A percentile compares a stretch with the other conserved stretches of the same genome.
phyloP scores from a whole-genome alignment of 2,113 vertebrate species.

The Prunella fulvescens region DNA sequence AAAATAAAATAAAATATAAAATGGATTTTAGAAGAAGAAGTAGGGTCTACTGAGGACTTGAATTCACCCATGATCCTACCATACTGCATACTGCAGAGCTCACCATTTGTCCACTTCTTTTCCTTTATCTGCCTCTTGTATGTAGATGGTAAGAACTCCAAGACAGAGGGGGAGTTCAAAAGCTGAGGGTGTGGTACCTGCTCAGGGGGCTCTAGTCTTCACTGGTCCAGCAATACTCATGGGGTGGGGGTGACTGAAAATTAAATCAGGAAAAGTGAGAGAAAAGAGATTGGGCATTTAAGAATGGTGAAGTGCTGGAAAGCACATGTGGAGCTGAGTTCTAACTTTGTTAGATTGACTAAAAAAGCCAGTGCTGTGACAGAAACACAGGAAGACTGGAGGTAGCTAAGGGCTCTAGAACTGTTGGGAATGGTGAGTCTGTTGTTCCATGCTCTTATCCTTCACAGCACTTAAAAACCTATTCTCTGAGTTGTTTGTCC shows the following conservation, averaged over 20 bases:
- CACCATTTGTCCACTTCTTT: neutral
- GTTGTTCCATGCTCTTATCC: neutral
- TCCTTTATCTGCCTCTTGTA: neutral
- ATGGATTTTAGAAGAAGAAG: neutral
- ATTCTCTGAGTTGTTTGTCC: neutral
- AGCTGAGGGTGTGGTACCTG: neutral
- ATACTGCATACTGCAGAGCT: neutral
- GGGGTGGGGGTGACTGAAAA: neutral
- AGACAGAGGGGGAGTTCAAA: neutral
- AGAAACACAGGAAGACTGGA: neutral
- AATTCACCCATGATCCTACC: neutral
- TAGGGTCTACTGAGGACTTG: neutral
- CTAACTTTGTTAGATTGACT: neutral
- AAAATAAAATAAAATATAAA: neutral
- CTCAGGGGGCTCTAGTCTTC: neutral
- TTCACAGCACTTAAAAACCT: neutral
- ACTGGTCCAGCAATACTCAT: neutral
- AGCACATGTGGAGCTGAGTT: neutral
- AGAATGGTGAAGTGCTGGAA: neutral
- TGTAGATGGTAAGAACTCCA: neutral
- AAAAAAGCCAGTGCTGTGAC: neutral
- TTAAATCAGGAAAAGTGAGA: neutral
- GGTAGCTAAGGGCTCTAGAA: neutral
- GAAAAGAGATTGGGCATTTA: neutral
- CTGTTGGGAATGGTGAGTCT: neutral